Conservation (phyloP, 2,888 invertebrate genomes). For the Oscheius sp. region DNA sequence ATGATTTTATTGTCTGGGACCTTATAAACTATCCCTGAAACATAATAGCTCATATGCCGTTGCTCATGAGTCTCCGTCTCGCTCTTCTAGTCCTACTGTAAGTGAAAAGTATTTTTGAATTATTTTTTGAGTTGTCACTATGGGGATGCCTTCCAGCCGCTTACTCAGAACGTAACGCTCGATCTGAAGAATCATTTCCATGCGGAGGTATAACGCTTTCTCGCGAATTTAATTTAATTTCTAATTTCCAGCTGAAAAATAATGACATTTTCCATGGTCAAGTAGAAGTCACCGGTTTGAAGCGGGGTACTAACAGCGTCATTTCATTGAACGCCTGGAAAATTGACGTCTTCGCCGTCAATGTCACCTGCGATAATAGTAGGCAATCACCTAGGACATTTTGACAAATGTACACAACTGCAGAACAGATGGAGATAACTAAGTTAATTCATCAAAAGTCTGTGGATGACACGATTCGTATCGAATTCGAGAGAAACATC, state of each 20-base stretch:
- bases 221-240: not conserved
- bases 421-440: not conserved
- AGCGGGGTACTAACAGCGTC: not conserved
- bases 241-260: not conserved
- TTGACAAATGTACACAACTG: not conserved
- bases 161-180: not conserved
- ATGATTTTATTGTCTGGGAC: no score
- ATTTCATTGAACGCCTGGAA: slow-evolving; percentile 19
- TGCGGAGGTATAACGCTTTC: not conserved
- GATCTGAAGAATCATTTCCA: slow-evolving; percentile 17
- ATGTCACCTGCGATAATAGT: slow-evolving; percentile 5
- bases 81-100: slow-evolving; percentile 1
- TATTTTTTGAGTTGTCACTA: not conserved
- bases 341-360: not conserved
- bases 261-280: slow-evolving; percentile 1
- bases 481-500: not conserved
- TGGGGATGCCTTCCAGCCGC: not conserved
- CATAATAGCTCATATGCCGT: no score
- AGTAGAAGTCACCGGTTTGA: slow-evolving; percentile 2
- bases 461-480: slow-evolving; percentile 7
- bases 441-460: not conserved
- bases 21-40: no score
- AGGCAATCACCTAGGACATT: not conserved
- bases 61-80: not conserved
- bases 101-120: not conserved